Conservation (phyloP, 2,113 vertebrate genomes). For the Macroglossus sobrinus region DNA sequence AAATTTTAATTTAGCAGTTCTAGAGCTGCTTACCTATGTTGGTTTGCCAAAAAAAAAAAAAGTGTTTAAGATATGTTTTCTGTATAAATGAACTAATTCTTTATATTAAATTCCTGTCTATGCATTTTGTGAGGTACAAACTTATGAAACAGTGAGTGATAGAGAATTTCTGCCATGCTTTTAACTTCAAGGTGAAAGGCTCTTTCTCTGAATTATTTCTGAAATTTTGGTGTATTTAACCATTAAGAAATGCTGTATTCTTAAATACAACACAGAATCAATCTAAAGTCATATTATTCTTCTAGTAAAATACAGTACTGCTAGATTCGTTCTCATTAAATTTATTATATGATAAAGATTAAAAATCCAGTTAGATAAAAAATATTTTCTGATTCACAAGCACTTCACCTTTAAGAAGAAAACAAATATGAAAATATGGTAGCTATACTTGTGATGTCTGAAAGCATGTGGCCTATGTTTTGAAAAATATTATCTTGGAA, state of each 20-base stretch:
- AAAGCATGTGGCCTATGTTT: slow-evolving; percentile 81
- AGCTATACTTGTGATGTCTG: slow-evolving; percentile 79
- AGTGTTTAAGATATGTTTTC: slow-evolving; percentile 83
- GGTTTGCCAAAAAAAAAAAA: slow-evolving; percentile 87
- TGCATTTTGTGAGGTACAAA: slow-evolving; percentile 91
- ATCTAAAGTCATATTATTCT: slow-evolving; percentile 81
- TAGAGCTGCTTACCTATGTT: slow-evolving; percentile 84
- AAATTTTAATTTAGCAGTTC: slow-evolving; percentile 85
- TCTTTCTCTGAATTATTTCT: slow-evolving; percentile 84
- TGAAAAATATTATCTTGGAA: slow-evolving; percentile 81
- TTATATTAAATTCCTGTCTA: slow-evolving; percentile 91
- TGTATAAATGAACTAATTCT: slow-evolving; percentile 90
- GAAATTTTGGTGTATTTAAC: slow-evolving; percentile 81
- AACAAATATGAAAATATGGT: slow-evolving; percentile 74
- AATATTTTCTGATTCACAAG: slow-evolving; percentile 74
- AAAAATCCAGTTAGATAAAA: slow-evolving; percentile 72
- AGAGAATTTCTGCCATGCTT: slow-evolving; percentile 87
- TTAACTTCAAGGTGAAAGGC: slow-evolving; percentile 86
- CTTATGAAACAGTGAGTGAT: slow-evolving; percentile 87
- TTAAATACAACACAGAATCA: slow-evolving; percentile 81
- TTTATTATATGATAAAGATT: slow-evolving; percentile 77
- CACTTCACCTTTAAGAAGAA: slow-evolving; percentile 82
- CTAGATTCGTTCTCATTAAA: slow-evolving; percentile 77
- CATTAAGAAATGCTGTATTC: slow-evolving; percentile 80
- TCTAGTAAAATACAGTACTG: slow-evolving; percentile 79